A percentile compares a stretch with the other conserved stretches of the same genome.
Conservation (phyloP, 2,797 vertebrate species). For the Podarcis lilfordi region DNA sequence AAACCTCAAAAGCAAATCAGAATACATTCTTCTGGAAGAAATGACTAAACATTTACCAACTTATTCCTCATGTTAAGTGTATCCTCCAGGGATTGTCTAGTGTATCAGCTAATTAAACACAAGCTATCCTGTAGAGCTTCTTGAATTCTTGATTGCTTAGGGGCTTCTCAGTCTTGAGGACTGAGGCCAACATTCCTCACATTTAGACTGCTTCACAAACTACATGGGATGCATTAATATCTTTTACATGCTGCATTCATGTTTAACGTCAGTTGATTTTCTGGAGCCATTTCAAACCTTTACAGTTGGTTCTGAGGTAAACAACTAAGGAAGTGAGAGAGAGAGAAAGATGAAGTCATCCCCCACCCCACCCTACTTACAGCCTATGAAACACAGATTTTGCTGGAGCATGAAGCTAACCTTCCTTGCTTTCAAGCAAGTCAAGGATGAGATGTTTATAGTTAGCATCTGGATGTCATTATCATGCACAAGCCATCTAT, state of each 20-base stretch:
- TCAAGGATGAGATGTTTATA: slow-evolving; percentile 56
- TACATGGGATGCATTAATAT: background rate
- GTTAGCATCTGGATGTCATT: slow-evolving; percentile 63
- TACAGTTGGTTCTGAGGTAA: slow-evolving; percentile 16
- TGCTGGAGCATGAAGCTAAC: background rate
- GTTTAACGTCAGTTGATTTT: slow-evolving; percentile 23
- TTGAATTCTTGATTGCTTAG: slow-evolving; percentile 22
- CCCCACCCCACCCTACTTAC: background rate
- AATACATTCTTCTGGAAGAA: slow-evolving; percentile 32
- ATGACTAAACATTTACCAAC: slow-evolving; percentile 46
- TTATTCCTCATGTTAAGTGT: slow-evolving; percentile 14
- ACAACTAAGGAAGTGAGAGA: slow-evolving; percentile 11
- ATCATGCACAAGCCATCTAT: slow-evolving; percentile 38
- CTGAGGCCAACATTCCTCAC: background rate
- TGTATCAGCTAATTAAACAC: slow-evolving; percentile 17
- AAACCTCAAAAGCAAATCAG: slow-evolving; percentile 21
- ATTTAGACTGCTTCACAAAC: background rate
- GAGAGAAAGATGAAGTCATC: no score
- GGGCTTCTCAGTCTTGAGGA: background rate
- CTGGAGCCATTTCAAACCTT: background rate
- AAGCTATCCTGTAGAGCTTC: slow-evolving; percentile 29
- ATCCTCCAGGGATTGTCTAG: slow-evolving; percentile 16
- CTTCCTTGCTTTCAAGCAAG: slow-evolving; percentile 40
- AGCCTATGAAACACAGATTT: background rate
- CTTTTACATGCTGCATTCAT: background rate